Percentiles rank a stretch among this genome's conserved stretches.
phyloP scores from a whole-genome alignment of 2,113 vertebrate species.

The Spermophilus dauricus region DNA sequence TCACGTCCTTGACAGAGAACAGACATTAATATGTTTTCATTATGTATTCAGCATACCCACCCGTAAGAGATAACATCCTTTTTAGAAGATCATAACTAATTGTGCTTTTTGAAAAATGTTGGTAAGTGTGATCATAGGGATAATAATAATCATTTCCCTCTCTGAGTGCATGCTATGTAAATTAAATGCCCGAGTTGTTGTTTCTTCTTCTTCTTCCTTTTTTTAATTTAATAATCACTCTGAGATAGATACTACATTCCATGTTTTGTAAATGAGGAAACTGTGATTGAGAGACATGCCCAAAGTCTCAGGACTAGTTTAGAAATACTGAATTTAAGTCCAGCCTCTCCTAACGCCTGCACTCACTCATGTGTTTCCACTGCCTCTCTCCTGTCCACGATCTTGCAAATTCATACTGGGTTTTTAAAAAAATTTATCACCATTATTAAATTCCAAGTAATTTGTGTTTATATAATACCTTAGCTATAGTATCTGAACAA shows the following conservation, averaged over 20 bases:
- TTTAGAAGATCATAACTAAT: constrained; percentile 11
- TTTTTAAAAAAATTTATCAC: neutral
- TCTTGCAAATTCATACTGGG: neutral
- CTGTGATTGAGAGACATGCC: neutral
- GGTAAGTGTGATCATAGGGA: neutral
- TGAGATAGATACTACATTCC: neutral
- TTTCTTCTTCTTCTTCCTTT: neutral
- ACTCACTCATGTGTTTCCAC: neutral
- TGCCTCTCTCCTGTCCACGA: neutral
- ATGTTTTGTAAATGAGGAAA: constrained; percentile 8
- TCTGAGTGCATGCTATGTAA: neutral
- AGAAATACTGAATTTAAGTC: neutral
- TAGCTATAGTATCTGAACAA: neutral
- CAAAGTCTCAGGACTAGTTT: neutral
- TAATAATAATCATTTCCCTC: neutral
- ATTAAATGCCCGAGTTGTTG: neutral
- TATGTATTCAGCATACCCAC: neutral
- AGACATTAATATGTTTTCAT: neutral
- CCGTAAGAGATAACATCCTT: neutral
- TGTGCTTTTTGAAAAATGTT: constrained; percentile 29
- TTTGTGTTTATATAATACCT: neutral
- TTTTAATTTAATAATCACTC: constrained; percentile 26
- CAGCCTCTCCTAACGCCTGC: neutral
- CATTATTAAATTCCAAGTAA: neutral
- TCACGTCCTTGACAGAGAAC: neutral